Evolutionary conservation across 92 coral and sea anemone species (phyloP).

Genomic region (Ricordea florida): DNA sequence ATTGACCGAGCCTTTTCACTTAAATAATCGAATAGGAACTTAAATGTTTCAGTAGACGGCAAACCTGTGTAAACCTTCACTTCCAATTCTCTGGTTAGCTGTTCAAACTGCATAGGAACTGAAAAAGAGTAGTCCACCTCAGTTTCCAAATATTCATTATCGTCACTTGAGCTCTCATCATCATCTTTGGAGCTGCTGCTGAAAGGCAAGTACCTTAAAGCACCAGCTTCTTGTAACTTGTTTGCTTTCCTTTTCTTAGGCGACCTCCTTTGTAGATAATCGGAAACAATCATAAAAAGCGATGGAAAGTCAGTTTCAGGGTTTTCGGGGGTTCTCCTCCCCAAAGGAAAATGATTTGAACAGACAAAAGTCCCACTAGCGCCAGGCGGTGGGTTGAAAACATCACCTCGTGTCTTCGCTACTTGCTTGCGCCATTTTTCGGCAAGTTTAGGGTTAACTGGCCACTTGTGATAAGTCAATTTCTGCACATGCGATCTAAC

Average conservation of each 20-base stretch:
- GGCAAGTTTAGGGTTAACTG: slow-evolving; percentile 38
- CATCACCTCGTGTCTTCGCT: slow-evolving; percentile 45
- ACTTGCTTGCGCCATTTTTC: slow-evolving; percentile 54
- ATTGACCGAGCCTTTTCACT: slow-evolving; percentile 44
- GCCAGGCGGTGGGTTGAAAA: slow-evolving; percentile 41
- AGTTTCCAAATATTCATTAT: slow-evolving; percentile 1
- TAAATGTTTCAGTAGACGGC: slow-evolving; percentile 33
- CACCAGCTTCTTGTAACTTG: background rate
- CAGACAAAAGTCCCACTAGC: slow-evolving; percentile 54
- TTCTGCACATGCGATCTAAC: too few species aligned
- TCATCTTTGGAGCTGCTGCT: background rate
- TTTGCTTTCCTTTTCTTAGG: slow-evolving; percentile 44
- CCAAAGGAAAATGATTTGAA: slow-evolving; percentile 53
- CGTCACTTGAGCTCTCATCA: background rate
- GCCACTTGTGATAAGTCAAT: slow-evolving; percentile 64
- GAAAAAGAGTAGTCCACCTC: background rate
- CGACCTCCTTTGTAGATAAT: slow-evolving; percentile 32
- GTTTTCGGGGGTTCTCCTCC: slow-evolving; percentile 46
- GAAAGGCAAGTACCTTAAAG: background rate
- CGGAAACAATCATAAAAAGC: slow-evolving; percentile 47
- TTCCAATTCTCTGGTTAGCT: slow-evolving; percentile 41
- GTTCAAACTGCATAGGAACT: slow-evolving; percentile 49
- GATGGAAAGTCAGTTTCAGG: slow-evolving; percentile 53
- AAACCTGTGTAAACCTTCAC: slow-evolving; percentile 55
- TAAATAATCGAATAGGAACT: slow-evolving; percentile 45